These are phyloP conservation scores for Darevskia nairensis DNA, from an alignment of 2,797 vertebrate genomes.

Conservation along the genomic window DNA sequence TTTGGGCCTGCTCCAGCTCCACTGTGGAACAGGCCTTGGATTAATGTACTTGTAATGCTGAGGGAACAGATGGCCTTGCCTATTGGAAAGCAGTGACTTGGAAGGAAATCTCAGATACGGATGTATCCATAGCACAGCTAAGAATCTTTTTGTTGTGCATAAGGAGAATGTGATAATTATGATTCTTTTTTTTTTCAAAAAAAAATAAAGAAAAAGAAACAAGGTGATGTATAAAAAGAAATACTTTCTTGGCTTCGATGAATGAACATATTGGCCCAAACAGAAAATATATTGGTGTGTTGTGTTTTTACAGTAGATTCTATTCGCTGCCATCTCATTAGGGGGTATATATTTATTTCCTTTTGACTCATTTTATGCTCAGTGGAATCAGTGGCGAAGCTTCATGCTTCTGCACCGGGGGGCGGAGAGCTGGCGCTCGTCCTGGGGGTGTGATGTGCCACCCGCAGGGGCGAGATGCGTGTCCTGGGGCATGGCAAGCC, in stretches of 20 bases:
- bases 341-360: not conserved
- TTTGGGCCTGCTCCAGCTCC: not conserved
- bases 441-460: fast-evolving
- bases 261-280: constrained; percentile 68
- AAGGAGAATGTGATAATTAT: constrained; percentile 74
- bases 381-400: not conserved
- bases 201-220: constrained; percentile 52
- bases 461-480: too few relatives aligned
- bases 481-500: too few relatives aligned
- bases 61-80: constrained; percentile 24
- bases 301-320: constrained; percentile 41
- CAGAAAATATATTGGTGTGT: not conserved
- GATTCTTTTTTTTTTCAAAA: constrained; percentile 50
- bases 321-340: not conserved
- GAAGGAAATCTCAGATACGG: constrained; percentile 62
- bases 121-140: constrained; percentile 72
- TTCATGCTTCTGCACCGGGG: too few relatives aligned
- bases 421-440: too few relatives aligned
- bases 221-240: constrained; percentile 68
- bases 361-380: not conserved
- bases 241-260: constrained; percentile 66
- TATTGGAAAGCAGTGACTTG: constrained; percentile 59
- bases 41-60: not conserved
- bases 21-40: not conserved
- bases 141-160: constrained; percentile 72